Conservation (phyloP, 2,797 vertebrate genomes). For the Fistularia tabacaria region DNA sequence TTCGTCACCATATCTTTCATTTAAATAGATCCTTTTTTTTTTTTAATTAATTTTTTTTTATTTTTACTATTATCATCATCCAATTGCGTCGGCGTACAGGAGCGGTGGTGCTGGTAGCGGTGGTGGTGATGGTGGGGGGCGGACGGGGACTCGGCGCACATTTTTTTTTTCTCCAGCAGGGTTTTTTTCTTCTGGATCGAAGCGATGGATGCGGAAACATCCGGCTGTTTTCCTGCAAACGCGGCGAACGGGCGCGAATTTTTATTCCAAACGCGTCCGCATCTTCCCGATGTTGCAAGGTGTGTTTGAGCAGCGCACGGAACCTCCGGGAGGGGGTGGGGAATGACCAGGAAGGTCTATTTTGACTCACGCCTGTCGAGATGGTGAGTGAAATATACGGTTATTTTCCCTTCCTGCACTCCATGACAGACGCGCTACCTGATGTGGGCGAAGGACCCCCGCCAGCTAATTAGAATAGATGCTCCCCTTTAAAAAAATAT, state of each 20-base stretch:
- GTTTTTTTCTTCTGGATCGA: constrained; percentile 22
- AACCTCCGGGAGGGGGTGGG: constrained; percentile 7
- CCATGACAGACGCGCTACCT: constrained; percentile 30
- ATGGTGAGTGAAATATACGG: constrained; percentile 71
- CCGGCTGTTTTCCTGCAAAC: constrained; percentile 44
- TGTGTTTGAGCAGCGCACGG: constrained; percentile 48
- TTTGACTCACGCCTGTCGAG: constrained; percentile 67
- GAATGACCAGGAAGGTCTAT: constrained; percentile 64
- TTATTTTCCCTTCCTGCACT: constrained; percentile 12
- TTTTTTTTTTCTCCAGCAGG: constrained; percentile 23
- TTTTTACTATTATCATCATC: too few relatives aligned
- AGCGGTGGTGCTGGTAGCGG: too few relatives aligned
- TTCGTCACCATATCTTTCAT: neutral
- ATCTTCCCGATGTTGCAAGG: constrained; percentile 49
- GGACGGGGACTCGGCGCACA: constrained; percentile 26
- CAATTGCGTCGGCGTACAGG: constrained; percentile 45
- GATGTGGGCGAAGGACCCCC: constrained; percentile 23
- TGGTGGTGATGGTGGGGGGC: too few relatives aligned
- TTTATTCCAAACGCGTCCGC: constrained; percentile 44
- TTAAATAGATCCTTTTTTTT: neutral
- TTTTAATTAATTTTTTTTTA: too few relatives aligned
- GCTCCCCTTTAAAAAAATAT: too few relatives aligned
- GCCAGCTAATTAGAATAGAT: constrained; percentile 44
- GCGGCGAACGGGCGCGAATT: constrained; percentile 41
- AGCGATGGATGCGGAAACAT: constrained; percentile 65